Evolutionary conservation across 2,113 vertebrate genomes (phyloP), one percentile per base, ranked within the genome.

Genomic region (Pogonocichla stellata): DNA sequence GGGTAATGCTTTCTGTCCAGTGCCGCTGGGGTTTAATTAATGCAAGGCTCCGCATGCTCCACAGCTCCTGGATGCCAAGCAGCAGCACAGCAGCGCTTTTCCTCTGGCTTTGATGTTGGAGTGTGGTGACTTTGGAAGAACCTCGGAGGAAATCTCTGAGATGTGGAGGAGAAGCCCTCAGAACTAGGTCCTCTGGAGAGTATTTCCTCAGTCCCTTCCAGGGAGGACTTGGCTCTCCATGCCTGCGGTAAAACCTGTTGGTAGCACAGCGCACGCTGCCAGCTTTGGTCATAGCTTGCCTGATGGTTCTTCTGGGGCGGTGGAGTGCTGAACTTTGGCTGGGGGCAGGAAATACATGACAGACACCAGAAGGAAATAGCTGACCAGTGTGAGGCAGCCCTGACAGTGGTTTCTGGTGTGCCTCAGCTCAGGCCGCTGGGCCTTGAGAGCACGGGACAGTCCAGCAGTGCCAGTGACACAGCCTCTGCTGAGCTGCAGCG

Each of bases 381-480:
- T 5, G 1, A 43, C 33, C 17, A 1, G 33, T 5, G 45, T 47
- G 65, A 28, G n/a, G 48, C 9, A 47, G 33, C 51, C 2, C 1
- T 1, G 12, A 17, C 47, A 9, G 48, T 5, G 53, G 45, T 51
- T 75, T 86, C 45, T 47, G 45, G 45, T 47, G 45, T 47, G 45
- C 45, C 45, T 47, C 40, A 28, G 18, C 50, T 69, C n/a, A 26
- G 48, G 28, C 19, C 9, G 1, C 51, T 65, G 6, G 2, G 33
- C 53, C 4, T 5, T 26, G 45, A 47, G 1, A 66, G 40, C 1
- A 1, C 2, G 3, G 47, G 24, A 36, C 38, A 4, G 16, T 33
- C 20, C 0, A 0, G 17, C 1, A 0, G 24, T 31, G 47, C 60
- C 1, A 0, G 25, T 26, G 2, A 1, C 34, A 13, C 15, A 28